phyloP scores from a whole-genome alignment of 2,113 vertebrate species.

The Poeciliopsis turrubarensis region DNA sequence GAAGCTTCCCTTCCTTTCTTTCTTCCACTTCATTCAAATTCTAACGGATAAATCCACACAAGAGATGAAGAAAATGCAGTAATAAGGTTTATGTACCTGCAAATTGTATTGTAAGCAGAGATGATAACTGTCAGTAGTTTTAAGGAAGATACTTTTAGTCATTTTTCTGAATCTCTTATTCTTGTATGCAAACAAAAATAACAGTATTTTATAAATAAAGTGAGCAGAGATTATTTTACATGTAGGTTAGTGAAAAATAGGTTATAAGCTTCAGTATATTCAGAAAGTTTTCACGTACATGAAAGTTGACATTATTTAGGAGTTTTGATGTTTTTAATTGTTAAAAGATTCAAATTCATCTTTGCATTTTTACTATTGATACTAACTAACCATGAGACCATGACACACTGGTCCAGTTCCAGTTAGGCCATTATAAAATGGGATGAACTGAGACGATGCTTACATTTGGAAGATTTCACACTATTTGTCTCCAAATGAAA shows the following conservation, averaged over 20 bases:
- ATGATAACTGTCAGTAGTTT: neutral
- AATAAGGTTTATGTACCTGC: neutral
- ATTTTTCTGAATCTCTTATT: neutral
- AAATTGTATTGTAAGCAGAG: neutral
- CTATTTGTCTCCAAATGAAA: neutral
- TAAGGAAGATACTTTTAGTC: neutral
- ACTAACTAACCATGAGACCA: neutral
- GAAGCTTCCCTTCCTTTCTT: neutral
- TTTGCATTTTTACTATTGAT: neutral
- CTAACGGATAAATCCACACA: neutral
- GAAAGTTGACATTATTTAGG: neutral
- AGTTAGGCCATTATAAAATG: neutral
- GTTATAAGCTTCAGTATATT: neutral
- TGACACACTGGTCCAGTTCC: neutral
- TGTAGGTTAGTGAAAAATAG: too few relatives aligned
- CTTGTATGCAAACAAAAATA: neutral
- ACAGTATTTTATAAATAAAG: too few relatives aligned
- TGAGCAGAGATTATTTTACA: too few relatives aligned
- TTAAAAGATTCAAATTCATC: neutral
- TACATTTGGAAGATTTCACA: neutral
- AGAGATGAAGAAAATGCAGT: neutral
- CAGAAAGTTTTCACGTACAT: neutral
- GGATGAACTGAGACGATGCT: neutral
- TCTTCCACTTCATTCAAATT: neutral
- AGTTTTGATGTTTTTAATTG: too few relatives aligned